Evolutionary conservation across 2,888 invertebrate genomes (phyloP), one percentile per base, ranked within the genome.

Genomic region (Lepidonotus clava): DNA sequence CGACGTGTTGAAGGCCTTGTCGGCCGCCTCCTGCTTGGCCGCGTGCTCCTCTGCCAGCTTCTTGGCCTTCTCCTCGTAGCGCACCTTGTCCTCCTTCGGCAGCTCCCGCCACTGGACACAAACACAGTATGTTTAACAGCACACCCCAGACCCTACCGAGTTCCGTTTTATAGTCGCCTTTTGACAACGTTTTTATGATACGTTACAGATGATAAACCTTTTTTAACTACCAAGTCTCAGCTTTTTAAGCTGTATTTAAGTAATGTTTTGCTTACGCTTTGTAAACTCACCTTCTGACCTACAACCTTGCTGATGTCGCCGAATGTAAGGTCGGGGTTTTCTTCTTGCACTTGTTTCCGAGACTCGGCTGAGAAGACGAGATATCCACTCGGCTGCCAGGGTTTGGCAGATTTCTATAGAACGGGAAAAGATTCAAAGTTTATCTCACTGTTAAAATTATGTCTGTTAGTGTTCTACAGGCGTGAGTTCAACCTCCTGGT

Each of bases 301-400:
- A 97, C 96, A 92, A 96, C 95, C 91, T 96, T 95, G 93, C 96
- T 96, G 91, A 96, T 96, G 95, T 97, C 96, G 92, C 99, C 99
- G 94, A 99, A 99, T 4, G 97, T 96, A 86, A 97, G 96, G 88
- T 98, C 98, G 0, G 99, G 99, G 95, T 99, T 98, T 93, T 97
- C 98, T 91, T 97, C 97, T 89, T 98, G 97, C 89, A 99, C 97
- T 85, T 96, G 96, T 94, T 98, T 98, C 86, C 99, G 96, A 80
- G 98, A 97, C 95, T 99, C 99, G 92, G 98, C 97, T 66, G 99
- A 98, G 95, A 98, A 99, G 88, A 99, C 95, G 91, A 99, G 99
- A 95, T 99, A 99, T 11, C 99, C 99, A 88, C 98, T 99, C 34
- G 93, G 92, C 77, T 87, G 86, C n/a, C 89, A 84, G 5, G 83